Evolutionary conservation across 2,888 invertebrate genomes (phyloP), one percentile per base, ranked within the genome.

Genomic region (Hylaea fasciaria): DNA sequence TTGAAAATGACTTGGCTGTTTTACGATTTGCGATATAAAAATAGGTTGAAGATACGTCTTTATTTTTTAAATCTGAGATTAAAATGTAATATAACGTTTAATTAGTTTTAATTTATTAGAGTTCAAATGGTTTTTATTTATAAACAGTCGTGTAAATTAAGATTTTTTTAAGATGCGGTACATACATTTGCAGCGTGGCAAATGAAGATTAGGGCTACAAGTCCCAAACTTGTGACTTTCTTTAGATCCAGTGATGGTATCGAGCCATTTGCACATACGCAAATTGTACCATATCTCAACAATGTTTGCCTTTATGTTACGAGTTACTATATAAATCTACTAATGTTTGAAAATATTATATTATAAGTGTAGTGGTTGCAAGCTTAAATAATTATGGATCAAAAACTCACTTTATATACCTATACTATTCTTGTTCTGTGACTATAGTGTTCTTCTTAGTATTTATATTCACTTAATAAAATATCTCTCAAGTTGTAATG

Each of bases 91-190:
- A 74, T 80, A 79, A 72, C 70, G 75, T 78, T 77, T 72, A 70
- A 71, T 74, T 78, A 78, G 75, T 76, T 72, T 51, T 76, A 71
- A 71, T 74, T 75, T 77, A 71, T 77, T 79, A 63, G 68, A 70
- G 57, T 69, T 57, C 64, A 67, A 68, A 64, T 50, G 43, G 57
- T 71, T 73, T 71, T 74, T 75, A 77, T 80, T 79, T 81, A 80
- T 76, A 76, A 71, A 66, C 65, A 63, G 39, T 48, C 39, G 9
- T 46, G 29, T 14, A 29, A 46, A 32, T 32, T 46, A 22, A 44
- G 44, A 56, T 53, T 28, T 60, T 58, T 40, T 1, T 5, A 39
- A 28, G 37, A 47, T 35, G n/a, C 47, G 51, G 28, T 55, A n/a
- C 37, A 10, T 2, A n/a, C 11, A 32, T 37, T 37, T 35, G 35